Evolutionary conservation across 2,888 invertebrate genomes (phyloP).

Genomic region (Poecilobothrus nobilitatus): DNA sequence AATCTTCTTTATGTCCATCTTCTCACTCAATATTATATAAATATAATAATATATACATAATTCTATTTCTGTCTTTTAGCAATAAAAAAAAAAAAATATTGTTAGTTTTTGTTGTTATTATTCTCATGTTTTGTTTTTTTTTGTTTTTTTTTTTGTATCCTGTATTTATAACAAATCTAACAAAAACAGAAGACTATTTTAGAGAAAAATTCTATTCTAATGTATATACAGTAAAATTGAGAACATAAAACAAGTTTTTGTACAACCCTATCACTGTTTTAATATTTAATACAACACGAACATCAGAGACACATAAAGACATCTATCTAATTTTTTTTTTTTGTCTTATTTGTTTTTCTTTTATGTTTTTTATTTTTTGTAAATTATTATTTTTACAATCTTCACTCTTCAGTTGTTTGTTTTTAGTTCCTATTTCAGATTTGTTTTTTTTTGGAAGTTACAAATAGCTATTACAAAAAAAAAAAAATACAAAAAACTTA

Average conservation of each 20-base stretch:
- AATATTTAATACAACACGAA: background rate
- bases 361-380: background rate
- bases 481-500: conserved; percentile 21
- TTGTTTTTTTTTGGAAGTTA: too few relatives aligned
- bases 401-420: background rate
- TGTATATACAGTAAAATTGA: background rate
- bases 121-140: too few relatives aligned
- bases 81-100: background rate
- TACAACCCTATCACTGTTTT: conserved; percentile 6
- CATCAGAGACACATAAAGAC: background rate
- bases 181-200: background rate
- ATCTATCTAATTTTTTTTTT: background rate
- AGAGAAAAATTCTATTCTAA: background rate
- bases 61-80: too few relatives aligned
- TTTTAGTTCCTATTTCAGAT: background rate
- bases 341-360: too few relatives aligned
- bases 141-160: too few relatives aligned
- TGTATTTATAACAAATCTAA: too few relatives aligned
- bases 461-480: too few relatives aligned
- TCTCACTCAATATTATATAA: background rate
- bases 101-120: too few relatives aligned
- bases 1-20: conserved; percentile 3
- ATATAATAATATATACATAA: too few relatives aligned
- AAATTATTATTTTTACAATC: background rate
- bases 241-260: conserved; percentile 1